Base-by-base conservation (phyloP, 2,797 vertebrate genomes). In the Philypnodon macrostomus region DNA sequence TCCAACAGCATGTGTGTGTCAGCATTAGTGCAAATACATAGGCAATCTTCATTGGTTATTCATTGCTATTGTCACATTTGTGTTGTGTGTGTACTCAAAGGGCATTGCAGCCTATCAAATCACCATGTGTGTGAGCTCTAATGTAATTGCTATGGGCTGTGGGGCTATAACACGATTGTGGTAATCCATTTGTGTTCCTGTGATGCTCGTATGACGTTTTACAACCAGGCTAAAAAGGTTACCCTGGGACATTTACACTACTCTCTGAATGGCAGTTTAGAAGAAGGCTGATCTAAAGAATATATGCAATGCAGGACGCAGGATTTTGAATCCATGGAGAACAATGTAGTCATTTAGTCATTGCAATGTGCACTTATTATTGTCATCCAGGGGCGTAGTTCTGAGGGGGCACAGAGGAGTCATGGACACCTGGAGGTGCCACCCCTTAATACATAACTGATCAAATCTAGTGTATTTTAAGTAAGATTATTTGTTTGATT, bases 71-170 rank as follows among this genome's bases (percentile, higher is more conserved):
- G 47, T 66, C 15, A 17, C 42, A 38, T 47, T 37, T 50, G 12
- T 17, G 40, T 40, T 15, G 15, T 58, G 15, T 41, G 33, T 37
- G 33, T 38, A 47, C 19, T 4, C 52, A 56, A 48, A 55, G 50
- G 53, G 45, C 65, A 70, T 67, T 74, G 71, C n/a, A 46, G 34
- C 34, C 49, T 39, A 74, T 80, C 55, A 75, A 69, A 77, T 69
- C 53, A 47, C 47, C 34, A n/a, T n/a, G 26, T 59, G 58, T 70
- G 58, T 53, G 65, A 68, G 55, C 69, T 61, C 21, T 67, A 78
- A 81, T 78, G 61, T 58, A 73, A 83, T 79, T 82, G 71, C 64
- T 62, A 57, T 64, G 67, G 59, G 42, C 53, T 67, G 55, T 57
- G 55, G 65, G 23, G 65, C 62, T 38, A 66, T 77, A 82, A 80